phyloP scores from a whole-genome alignment of 1,140 invertebrate genomes.

The Ips typographus region DNA sequence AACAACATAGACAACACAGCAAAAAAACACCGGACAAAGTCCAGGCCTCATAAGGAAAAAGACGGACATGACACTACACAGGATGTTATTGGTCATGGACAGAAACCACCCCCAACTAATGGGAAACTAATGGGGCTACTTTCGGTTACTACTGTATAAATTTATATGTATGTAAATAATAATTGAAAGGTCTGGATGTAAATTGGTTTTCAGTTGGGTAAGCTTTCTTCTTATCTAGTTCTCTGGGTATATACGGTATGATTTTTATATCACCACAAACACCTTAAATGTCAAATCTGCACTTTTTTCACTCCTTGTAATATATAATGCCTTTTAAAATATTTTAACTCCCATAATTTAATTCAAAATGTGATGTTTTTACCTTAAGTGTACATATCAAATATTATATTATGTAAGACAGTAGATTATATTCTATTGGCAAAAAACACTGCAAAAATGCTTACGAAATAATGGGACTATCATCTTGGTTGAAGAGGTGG shows the following conservation, averaged over 20 bases:
- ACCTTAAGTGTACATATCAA: conserved; percentile 48
- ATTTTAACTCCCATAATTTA: conserved; percentile 21
- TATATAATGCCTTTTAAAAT: no score
- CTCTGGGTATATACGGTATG: no score
- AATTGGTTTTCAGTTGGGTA: no score
- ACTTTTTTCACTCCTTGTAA: neutral
- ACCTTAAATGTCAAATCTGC: neutral
- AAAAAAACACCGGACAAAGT: conserved; percentile 54
- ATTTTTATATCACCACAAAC: neutral
- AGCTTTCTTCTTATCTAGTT: no score
- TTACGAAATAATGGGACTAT: no score
- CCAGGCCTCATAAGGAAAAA: conserved; percentile 49
- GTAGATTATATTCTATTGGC: no score
- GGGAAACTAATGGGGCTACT: conserved; percentile 57
- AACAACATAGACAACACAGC: conserved; percentile 52
- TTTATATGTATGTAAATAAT: neutral
- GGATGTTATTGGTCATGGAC: conserved; percentile 55
- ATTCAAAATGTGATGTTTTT: conserved; percentile 47
- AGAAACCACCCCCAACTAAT: conserved; percentile 50
- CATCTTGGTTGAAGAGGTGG: no score
- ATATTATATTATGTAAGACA: neutral
- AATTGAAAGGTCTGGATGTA: no score
- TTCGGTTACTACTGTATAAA: conserved; percentile 59
- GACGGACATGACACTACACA: conserved; percentile 54
- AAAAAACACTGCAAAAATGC: no score